A percentile compares a stretch with the other conserved stretches of the same genome.
Conservation (phyloP, 2,797 vertebrate species). For the Platalea minor region DNA sequence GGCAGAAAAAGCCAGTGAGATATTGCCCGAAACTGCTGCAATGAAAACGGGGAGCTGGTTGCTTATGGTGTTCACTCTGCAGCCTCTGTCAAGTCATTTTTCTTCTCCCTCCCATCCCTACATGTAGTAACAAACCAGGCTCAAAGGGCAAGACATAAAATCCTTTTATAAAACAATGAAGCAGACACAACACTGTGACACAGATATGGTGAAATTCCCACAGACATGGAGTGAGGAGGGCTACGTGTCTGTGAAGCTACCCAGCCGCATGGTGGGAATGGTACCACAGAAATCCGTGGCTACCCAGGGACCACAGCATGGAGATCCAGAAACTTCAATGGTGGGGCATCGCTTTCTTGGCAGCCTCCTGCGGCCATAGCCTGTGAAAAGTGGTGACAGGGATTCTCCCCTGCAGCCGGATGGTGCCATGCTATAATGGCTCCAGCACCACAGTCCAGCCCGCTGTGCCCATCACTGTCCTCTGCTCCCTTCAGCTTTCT, state of each 20-base stretch:
- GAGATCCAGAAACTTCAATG: background rate
- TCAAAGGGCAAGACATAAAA: background rate
- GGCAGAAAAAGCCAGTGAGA: background rate
- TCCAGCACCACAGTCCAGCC: background rate
- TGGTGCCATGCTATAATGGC: background rate
- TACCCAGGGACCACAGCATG: background rate
- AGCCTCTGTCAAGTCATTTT: background rate
- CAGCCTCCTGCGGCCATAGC: background rate
- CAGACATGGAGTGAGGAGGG: background rate
- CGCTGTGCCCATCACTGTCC: background rate
- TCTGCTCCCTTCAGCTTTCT: background rate
- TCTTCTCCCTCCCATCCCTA: background rate
- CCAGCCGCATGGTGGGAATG: background rate
- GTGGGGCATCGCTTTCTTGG: background rate
- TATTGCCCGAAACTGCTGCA: background rate
- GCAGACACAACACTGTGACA: background rate
- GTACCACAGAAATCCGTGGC: accelerated
- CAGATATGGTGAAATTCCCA: background rate
- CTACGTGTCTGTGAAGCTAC: background rate
- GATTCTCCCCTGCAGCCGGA: background rate
- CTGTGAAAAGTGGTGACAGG: background rate
- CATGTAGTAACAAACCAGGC: background rate
- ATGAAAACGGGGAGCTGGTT: background rate
- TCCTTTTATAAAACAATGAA: background rate
- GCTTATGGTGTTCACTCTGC: background rate